A percentile compares a stretch with the other conserved stretches of the same genome.
These are phyloP conservation scores for Myotis planiceps DNA, from an alignment of 2,797 vertebrate species.

Conservation along the genomic window DNA sequence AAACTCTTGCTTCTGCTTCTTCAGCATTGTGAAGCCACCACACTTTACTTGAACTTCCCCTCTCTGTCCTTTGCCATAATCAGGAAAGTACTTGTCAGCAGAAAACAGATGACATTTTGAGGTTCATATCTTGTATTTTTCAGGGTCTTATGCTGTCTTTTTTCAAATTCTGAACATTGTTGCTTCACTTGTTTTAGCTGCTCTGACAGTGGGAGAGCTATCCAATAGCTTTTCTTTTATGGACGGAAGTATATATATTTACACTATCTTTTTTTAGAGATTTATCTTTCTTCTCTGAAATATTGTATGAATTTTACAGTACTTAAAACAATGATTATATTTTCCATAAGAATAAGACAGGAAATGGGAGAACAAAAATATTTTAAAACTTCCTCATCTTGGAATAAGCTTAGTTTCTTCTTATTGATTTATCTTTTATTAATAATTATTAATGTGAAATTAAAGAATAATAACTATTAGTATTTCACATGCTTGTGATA, in stretches of 20 bases:
- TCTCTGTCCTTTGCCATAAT: not conserved
- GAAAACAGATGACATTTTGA: not conserved
- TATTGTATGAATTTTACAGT: not conserved
- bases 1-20: not conserved
- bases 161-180: not conserved
- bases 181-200: not conserved
- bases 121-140: not conserved
- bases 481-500: not conserved
- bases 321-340: not conserved
- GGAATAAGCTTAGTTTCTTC: not conserved
- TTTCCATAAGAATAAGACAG: not conserved
- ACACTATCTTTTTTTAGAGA: not conserved
- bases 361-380: not conserved
- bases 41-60: not conserved
- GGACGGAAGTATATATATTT: not conserved
- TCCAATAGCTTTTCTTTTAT: not conserved
- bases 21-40: not conserved
- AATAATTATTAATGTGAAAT: not conserved
- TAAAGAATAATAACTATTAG: not conserved
- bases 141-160: not conserved
- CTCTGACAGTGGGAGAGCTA: not conserved
- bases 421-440: not conserved
- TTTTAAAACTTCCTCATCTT: not conserved
- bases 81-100: not conserved
- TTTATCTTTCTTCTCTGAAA: not conserved